phyloP scores from a whole-genome alignment of 2,113 vertebrate species.

The Xenopus tropicalis region DNA sequence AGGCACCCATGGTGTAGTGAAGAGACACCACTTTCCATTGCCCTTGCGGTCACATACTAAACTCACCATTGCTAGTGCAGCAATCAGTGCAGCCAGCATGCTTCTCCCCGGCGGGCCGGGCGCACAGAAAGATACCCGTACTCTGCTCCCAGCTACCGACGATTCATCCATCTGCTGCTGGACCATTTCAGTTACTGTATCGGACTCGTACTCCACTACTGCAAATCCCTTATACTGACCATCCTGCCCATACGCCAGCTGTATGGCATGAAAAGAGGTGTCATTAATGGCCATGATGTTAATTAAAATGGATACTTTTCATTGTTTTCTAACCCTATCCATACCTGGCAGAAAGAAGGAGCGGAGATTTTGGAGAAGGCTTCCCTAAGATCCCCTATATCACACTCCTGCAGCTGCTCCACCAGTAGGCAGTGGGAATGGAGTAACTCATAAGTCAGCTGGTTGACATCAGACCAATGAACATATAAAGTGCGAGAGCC shows the following conservation, averaged over 20 bases:
- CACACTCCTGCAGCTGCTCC: conserved; percentile 73
- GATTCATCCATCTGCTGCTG: conserved; percentile 71
- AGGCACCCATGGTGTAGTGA: too few relatives aligned
- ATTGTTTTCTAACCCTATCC: too few relatives aligned
- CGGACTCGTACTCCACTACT: conserved; percentile 77
- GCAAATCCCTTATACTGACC: conserved; percentile 85
- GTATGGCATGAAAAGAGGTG: not conserved
- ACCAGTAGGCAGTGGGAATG: conserved; percentile 85
- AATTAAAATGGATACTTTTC: too few relatives aligned
- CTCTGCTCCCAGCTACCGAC: conserved; percentile 64
- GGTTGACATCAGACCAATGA: conserved; percentile 88
- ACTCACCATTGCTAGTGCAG: conserved; percentile 84
- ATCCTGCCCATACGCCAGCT: conserved; percentile 89
- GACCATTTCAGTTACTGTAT: conserved; percentile 73
- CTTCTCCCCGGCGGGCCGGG: conserved; percentile 87
- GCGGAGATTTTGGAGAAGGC: conserved; percentile 62
- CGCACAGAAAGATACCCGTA: conserved; percentile 87
- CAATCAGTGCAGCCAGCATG: conserved; percentile 87
- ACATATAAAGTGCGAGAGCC: conserved; percentile 86
- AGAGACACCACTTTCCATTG: too few relatives aligned
- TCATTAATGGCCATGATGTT: not conserved
- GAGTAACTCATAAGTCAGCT: conserved; percentile 73
- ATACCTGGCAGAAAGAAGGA: conserved; percentile 87
- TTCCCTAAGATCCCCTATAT: conserved; percentile 67
- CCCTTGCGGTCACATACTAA: not conserved